Evolutionary conservation across 2,888 invertebrate genomes (phyloP), one percentile per base, ranked within the genome.

Genomic region (Baronia brevicornis): DNA sequence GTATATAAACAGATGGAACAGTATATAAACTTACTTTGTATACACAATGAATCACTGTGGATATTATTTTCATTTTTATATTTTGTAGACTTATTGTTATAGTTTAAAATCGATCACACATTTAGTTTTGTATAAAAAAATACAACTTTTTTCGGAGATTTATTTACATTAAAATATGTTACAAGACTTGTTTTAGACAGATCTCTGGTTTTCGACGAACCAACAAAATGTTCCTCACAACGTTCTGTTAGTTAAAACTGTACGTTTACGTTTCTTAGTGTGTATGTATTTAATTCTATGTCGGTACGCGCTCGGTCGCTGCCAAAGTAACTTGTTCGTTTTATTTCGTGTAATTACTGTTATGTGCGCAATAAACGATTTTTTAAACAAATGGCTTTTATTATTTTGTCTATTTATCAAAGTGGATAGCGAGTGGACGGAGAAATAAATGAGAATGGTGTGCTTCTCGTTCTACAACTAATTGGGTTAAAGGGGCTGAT

Each of bases 361-460:
- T 36, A 36, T 36, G 30, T 36, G 36, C 36, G 36, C 26, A 36
- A 36, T 36, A 36, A 36, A 36, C 18, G 22, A 31, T 30, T 34
- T 36, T 34, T 35, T 36, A 35, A 29, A n/a, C 15, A 6, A 2
- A 12, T 8, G n/a, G 8, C n/a, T 5, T 8, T 25, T 31, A 20
- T 24, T 19, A 19, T 7, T 7, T 7, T 7, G 19, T 19, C 19
- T 6, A 19, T 7, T 19, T 6, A 8, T 19, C 6, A n/a, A n/a
- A n/a, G n/a, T n/a, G n/a, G n/a, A n/a, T n/a, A n/a, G n/a, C n/a
- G n/a, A n/a, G n/a, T n/a, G n/a, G n/a, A n/a, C n/a, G n/a, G n/a
- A n/a, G n/a, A n/a, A n/a, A n/a, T n/a, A n/a, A n/a, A n/a, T 7
- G 19, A 19, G 19, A 19, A 5, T 19, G 19, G 19, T 19, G 19